Conservation (phyloP, 2,888 invertebrate species). For the Eilema depressum region DNA sequence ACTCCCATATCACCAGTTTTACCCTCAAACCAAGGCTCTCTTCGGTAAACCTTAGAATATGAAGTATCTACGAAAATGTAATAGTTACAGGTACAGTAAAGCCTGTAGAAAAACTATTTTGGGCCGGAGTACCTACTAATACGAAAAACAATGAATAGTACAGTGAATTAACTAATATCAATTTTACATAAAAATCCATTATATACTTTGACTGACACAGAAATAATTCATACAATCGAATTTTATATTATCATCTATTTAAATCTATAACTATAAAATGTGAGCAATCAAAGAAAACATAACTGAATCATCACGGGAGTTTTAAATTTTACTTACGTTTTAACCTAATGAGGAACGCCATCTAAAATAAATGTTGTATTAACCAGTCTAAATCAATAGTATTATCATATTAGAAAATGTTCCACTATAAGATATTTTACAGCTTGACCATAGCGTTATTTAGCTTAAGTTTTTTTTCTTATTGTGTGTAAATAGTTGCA, state of each 20-base stretch:
- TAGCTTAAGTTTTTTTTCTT: not conserved
- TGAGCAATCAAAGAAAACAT: slow-evolving; percentile 41
- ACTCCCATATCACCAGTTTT: not conserved
- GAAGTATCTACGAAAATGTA: too few relatives aligned
- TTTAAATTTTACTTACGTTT: slow-evolving; percentile 45
- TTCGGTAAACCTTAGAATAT: too few relatives aligned
- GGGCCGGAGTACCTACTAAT: too few relatives aligned
- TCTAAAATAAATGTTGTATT: slow-evolving; percentile 56
- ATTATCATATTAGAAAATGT: slow-evolving; percentile 46
- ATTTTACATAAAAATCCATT: not conserved
- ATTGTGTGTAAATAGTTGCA: not conserved
- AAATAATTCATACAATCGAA: slow-evolving; percentile 18
- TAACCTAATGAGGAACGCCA: slow-evolving; percentile 54
- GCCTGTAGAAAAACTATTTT: too few relatives aligned
- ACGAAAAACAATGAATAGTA: too few relatives aligned
- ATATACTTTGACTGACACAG: slow-evolving; percentile 5
- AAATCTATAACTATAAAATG: slow-evolving; percentile 44
- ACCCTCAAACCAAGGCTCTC: too few relatives aligned
- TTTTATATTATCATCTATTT: slow-evolving; percentile 31
- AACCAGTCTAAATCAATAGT: slow-evolving; percentile 58
- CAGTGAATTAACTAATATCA: not conserved
- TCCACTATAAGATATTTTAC: slow-evolving; percentile 27
- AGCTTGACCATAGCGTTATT: not conserved
- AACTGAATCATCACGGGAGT: slow-evolving; percentile 46
- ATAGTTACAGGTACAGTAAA: too few relatives aligned